Percentiles rank a stretch among this genome's conserved stretches.
Conservation (phyloP, 2,113 vertebrate species). For the Triplophysa tibetana region DNA sequence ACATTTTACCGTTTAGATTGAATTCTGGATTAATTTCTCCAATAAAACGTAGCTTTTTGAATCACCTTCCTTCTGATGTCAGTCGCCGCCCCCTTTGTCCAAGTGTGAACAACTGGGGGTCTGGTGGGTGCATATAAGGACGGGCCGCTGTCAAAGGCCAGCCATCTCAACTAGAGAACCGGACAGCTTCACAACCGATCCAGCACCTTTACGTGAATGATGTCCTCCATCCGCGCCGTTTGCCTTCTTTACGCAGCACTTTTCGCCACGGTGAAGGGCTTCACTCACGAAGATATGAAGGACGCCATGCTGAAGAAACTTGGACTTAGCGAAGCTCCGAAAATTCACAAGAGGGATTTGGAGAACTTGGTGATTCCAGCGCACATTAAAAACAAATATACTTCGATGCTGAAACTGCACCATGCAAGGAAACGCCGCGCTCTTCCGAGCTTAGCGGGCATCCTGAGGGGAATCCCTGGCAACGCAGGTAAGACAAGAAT, state of each 20-base stretch:
- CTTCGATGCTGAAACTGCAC: conserved; percentile 83
- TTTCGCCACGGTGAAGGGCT: conserved; percentile 59
- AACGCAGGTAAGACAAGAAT: conserved; percentile 75
- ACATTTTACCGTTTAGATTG: background rate
- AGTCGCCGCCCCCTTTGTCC: conserved; percentile 73
- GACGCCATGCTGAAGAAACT: conserved; percentile 80
- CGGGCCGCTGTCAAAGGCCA: conserved; percentile 52
- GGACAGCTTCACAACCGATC: conserved; percentile 12
- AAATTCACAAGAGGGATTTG: conserved; percentile 79
- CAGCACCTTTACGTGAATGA: conserved; percentile 44
- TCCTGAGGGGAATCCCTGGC: conserved; percentile 83
- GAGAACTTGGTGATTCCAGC: conserved; percentile 82
- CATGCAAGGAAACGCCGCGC: conserved; percentile 81
- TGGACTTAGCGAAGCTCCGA: conserved; percentile 79
- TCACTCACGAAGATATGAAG: conserved; percentile 79
- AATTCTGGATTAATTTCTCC: conserved; percentile 57
- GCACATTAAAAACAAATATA: conserved; percentile 81
- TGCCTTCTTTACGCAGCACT: conserved; percentile 66
- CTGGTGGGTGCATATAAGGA: conserved; percentile 69
- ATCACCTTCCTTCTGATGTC: conserved; percentile 73
- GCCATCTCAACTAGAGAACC: conserved; percentile 48
- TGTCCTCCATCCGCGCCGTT: conserved; percentile 65
- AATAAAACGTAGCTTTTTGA: conserved; percentile 75
- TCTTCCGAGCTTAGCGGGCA: conserved; percentile 84
- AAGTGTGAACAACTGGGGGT: conserved; percentile 81